A percentile compares a stretch with the other conserved stretches of the same genome.
These are phyloP conservation scores for Dinothrombium tinctorium DNA, from an alignment of 1,140 invertebrate genomes.

Conservation along the genomic window DNA sequence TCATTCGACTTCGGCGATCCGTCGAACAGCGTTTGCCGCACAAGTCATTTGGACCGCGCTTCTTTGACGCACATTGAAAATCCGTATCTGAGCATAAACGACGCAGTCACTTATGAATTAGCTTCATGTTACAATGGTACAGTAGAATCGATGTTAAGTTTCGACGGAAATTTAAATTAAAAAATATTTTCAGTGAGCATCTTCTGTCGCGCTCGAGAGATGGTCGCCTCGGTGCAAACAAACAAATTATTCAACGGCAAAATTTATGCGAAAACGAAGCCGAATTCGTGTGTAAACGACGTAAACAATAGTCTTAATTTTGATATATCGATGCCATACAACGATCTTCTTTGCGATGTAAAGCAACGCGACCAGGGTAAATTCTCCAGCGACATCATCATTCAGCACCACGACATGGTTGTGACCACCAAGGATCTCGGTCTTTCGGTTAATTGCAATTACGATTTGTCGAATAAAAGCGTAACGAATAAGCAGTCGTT, in stretches of 20 bases:
- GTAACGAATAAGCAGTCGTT: conserved; percentile 38
- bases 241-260: conserved; percentile 77
- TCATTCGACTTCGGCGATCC: conserved; percentile 81
- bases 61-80: conserved; percentile 62
- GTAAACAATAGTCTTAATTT: conserved; percentile 11
- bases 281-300: conserved; percentile 67
- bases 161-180: no score
- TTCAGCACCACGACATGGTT: conserved; percentile 81
- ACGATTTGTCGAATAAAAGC: conserved; percentile 74
- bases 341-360: conserved; percentile 12
- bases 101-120: conserved; percentile 59
- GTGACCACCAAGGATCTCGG: conserved; percentile 79
- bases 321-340: conserved; percentile 12
- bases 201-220: conserved; percentile 48
- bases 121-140: conserved; percentile 67
- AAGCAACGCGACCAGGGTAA: conserved; percentile 20
- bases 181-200: conserved; percentile 12
- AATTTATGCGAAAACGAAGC: conserved; percentile 71
- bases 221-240: conserved; percentile 69
- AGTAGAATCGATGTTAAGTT: no score
- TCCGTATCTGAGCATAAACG: conserved; percentile 63
- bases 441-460: conserved; percentile 70
- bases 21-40: conserved; percentile 66
- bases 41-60: conserved; percentile 66
- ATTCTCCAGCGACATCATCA: conserved; percentile 66